Conservation (phyloP, 2,113 vertebrate genomes). For the Malurus elegans region DNA sequence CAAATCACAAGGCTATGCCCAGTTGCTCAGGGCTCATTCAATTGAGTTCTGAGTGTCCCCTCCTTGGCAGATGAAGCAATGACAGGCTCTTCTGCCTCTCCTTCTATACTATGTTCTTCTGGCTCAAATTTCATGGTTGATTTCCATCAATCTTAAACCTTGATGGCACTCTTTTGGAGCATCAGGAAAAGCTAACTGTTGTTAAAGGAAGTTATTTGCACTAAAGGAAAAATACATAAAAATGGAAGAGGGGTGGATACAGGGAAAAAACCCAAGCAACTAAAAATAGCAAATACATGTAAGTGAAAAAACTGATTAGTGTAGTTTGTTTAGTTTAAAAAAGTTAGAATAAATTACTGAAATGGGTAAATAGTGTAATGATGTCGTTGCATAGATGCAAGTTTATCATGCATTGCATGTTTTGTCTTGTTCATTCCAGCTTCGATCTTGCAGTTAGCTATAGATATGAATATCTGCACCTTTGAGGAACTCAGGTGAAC, state of each 20-base stretch:
- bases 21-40: background rate
- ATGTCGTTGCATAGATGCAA: background rate
- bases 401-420: background rate
- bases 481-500: background rate
- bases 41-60: background rate
- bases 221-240: background rate
- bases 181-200: background rate
- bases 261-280: background rate
- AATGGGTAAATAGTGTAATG: background rate
- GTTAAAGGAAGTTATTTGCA: background rate
- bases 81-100: background rate
- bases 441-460: background rate
- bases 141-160: background rate
- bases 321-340: background rate
- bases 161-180: background rate
- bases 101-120: background rate
- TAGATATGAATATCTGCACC: background rate
- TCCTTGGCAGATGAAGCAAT: background rate
- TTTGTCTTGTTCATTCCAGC: background rate
- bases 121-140: background rate
- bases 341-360: background rate
- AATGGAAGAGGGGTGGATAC: background rate
- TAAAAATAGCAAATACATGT: background rate
- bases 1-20: background rate
- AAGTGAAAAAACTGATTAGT: background rate